Evolutionary conservation across 1,140 invertebrate genomes (phyloP).

Genomic region (Lordiphosa clarofinis): DNA sequence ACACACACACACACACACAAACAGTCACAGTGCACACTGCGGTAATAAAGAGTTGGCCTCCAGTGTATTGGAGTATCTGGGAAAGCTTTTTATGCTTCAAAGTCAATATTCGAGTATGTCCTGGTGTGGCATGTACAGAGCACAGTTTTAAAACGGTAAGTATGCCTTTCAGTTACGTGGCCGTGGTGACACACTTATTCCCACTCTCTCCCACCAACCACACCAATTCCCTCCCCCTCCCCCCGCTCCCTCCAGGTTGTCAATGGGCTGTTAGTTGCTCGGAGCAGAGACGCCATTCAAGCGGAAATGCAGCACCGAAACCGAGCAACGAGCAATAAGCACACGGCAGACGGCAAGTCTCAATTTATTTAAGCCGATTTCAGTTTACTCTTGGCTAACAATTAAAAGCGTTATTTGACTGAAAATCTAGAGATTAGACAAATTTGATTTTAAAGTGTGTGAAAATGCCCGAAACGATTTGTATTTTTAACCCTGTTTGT

Average conservation of each 20-base stretch:
- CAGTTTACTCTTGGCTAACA: no score
- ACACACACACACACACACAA: conserved; percentile 12
- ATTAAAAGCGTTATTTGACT: no score
- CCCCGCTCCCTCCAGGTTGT: conserved; percentile 17
- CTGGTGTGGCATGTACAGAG: conserved; percentile 58
- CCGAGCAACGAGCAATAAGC: conserved; percentile 19
- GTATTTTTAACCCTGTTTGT: no score
- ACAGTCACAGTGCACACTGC: conserved; percentile 19
- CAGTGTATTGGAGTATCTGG: conserved; percentile 67
- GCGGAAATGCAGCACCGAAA: conserved; percentile 72
- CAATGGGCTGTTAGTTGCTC: conserved; percentile 65
- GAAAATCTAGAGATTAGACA: no score
- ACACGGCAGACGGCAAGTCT: conserved; percentile 3
- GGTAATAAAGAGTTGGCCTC: conserved; percentile 61
- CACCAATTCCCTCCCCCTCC: conserved; percentile 6
- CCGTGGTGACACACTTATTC: conserved; percentile 44
- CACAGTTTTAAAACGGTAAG: conserved; percentile 73
- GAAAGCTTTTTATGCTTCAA: conserved; percentile 75
- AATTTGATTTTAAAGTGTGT: no score
- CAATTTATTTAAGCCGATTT: no score
- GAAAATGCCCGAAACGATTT: no score
- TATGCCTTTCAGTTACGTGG: conserved; percentile 63
- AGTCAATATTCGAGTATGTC: conserved; percentile 57
- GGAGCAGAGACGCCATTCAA: conserved; percentile 69
- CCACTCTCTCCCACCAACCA: not conserved